Conservation (phyloP, 1,140 invertebrate species). For the Fopius arisanus region DNA sequence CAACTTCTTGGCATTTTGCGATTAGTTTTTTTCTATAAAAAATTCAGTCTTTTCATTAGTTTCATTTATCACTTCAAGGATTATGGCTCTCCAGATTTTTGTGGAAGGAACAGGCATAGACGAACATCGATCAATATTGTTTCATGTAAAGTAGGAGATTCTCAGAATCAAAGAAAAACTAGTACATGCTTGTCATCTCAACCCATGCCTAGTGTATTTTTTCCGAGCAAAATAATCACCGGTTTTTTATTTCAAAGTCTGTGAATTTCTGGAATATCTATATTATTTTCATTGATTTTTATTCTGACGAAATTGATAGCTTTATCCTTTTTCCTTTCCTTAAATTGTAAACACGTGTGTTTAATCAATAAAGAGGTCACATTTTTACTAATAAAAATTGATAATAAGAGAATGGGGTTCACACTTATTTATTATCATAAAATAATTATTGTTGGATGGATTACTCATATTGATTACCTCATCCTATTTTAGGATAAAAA, state of each 20-base stretch:
- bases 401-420: background rate
- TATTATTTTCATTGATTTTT: background rate
- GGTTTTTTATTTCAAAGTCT: background rate
- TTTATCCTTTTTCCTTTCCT: background rate
- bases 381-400: background rate
- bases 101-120: slow-evolving; percentile 26
- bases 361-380: background rate
- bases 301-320: background rate
- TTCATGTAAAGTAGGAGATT: slow-evolving; percentile 23
- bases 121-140: slow-evolving; percentile 38
- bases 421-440: background rate
- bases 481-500: too few relatives aligned
- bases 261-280: background rate
- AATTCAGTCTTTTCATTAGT: background rate
- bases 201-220: too few relatives aligned
- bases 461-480: too few relatives aligned
- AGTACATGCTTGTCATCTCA: background rate
- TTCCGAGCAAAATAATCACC: too few relatives aligned
- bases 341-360: background rate
- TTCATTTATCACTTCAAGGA: background rate
- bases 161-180: background rate
- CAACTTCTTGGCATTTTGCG: background rate
- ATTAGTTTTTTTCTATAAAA: background rate
- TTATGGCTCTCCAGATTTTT: slow-evolving; percentile 36
- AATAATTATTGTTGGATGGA: too few relatives aligned